Evolutionary conservation across 2,797 vertebrate genomes (phyloP).

Genomic region (Helicolenus hilgendorfi): DNA sequence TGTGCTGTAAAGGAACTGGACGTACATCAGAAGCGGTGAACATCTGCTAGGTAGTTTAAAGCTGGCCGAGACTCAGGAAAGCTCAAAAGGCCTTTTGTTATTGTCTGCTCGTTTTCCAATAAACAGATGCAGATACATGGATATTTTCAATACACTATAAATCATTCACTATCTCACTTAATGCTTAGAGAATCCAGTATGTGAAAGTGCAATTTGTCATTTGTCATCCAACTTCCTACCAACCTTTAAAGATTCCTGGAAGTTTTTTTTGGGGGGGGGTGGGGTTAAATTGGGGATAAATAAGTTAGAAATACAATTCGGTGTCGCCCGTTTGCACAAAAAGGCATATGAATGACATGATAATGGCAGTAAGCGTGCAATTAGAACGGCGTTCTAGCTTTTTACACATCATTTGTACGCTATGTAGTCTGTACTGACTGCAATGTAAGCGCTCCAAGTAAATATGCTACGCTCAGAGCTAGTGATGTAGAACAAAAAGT

Average conservation of each 20-base stretch:
- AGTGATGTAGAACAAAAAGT: too few species aligned
- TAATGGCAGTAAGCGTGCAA: too few species aligned
- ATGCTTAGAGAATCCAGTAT: background rate
- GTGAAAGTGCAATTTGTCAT: slow-evolving; percentile 3
- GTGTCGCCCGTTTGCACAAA: background rate
- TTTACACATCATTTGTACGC: accelerated
- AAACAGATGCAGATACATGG: slow-evolving; percentile 53
- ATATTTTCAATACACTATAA: slow-evolving; percentile 48
- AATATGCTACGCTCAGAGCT: too few species aligned
- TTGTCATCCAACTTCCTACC: background rate
- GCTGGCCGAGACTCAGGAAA: slow-evolving; percentile 35
- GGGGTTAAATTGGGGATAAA: background rate
- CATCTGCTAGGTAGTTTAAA: slow-evolving; percentile 71
- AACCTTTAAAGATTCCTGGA: background rate
- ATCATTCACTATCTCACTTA: slow-evolving; percentile 18
- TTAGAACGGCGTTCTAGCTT: too few species aligned
- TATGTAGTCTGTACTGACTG: too few species aligned
- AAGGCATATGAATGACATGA: too few species aligned
- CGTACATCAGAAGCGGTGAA: slow-evolving; percentile 50
- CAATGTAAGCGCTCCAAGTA: too few species aligned
- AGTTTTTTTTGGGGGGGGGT: too few species aligned
- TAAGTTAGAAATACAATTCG: background rate
- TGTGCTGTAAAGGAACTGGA: slow-evolving; percentile 43
- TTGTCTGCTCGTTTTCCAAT: slow-evolving; percentile 36
- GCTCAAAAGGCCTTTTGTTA: slow-evolving; percentile 46